Evolutionary conservation across 2,888 invertebrate genomes (phyloP), one percentile per base, ranked within the genome.

Genomic region (Pandemis cinnamomeana): DNA sequence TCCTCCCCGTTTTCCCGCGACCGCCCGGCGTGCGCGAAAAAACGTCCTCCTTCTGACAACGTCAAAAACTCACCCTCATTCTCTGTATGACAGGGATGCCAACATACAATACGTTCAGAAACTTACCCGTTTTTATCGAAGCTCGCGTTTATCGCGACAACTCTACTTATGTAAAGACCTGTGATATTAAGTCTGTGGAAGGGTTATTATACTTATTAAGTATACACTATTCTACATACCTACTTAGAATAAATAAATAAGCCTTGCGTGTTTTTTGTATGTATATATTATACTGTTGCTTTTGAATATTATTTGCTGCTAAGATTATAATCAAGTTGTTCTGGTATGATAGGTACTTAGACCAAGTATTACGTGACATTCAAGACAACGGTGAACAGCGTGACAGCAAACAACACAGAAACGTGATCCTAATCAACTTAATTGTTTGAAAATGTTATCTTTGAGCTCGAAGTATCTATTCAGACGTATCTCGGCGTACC

Each of bases 391-490:
- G 15, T n/a, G 53, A 55, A 68, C 42, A 53, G 27, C 6, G 27
- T 42, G 13, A n/a, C n/a, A 55, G 36, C 69, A 53, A 51, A 15
- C 58, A 48, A 20, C 60, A 42, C 5, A 46, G 27, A 77, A 44
- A 64, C 55, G 67, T 72, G 66, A 75, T 82, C 81, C 83, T 72
- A 63, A 75, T 82, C 81, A 83, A 78, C 87, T 88, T 10, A 87
- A 78, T 80, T 87, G 82, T 80, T 86, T 86, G 83, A 91, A 90
- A 79, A 95, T 95, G 80, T 92, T 86, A 53, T 95, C 94, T 89
- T 96, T 97, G 79, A 94, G 94, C 72, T 95, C 94, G 84, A 95
- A 96, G 91, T 97, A 98, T 88, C 97, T 96, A 77, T 95, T 95
- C 76, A 97, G 95, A 79, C 97, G 95, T 80, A 96, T 92, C 83